A percentile compares a stretch with the other conserved stretches of the same genome.
Conservation (phyloP, 2,113 vertebrate genomes). For the Cairina moschata region DNA sequence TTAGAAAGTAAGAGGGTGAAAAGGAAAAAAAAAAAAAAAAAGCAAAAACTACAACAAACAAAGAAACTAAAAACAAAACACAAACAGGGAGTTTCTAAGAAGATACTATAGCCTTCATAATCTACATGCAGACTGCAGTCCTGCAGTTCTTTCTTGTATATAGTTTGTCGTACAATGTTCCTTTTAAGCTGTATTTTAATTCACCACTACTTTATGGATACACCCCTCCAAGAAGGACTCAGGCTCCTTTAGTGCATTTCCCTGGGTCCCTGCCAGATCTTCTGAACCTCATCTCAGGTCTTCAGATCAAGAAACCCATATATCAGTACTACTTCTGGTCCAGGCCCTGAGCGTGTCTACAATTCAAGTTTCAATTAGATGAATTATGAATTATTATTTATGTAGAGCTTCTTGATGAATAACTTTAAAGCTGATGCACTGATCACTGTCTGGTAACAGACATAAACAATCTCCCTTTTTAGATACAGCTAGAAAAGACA, state of each 20-base stretch:
- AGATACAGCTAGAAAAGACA: neutral
- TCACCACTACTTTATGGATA: neutral
- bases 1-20: neutral
- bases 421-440: neutral
- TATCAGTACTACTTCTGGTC: neutral
- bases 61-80: neutral
- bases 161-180: neutral
- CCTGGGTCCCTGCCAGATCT: neutral
- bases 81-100: neutral
- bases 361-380: neutral
- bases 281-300: neutral
- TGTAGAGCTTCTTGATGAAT: neutral
- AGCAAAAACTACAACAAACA: no score
- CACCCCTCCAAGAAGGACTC: neutral
- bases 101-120: neutral
- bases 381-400: neutral
- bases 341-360: neutral
- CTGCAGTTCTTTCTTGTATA: neutral
- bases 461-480: neutral
- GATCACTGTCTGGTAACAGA: neutral
- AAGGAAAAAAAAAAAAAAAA: no score
- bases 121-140: neutral
- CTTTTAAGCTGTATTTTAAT: neutral
- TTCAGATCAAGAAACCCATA: neutral
- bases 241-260: neutral